Conservation (phyloP, 1,140 invertebrate genomes). For the Prorops nasuta region DNA sequence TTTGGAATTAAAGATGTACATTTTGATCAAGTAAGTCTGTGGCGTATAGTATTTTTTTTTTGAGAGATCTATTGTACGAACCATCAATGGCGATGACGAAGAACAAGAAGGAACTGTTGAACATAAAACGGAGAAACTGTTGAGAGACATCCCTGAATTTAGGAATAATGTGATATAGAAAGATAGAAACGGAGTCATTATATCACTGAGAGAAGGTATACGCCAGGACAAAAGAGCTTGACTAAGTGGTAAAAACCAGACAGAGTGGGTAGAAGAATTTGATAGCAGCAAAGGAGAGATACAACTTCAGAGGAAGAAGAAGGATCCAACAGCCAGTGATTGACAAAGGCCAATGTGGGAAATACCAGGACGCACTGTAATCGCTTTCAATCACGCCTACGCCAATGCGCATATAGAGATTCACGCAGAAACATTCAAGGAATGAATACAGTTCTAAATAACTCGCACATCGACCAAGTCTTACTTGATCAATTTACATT, state of each 20-base stretch:
- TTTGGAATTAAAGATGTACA: slow-evolving; percentile 43
- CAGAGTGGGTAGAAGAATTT: no score
- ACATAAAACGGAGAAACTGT: no score
- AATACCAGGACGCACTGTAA: slow-evolving; percentile 44
- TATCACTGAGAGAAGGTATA: no score
- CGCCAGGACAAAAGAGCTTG: no score
- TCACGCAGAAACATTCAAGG: slow-evolving; percentile 5
- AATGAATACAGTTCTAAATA: slow-evolving; percentile 10
- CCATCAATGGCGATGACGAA: neutral
- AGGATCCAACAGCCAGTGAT: neutral
- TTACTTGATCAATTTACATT: slow-evolving; percentile 59
- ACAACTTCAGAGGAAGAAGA: neutral
- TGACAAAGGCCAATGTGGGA: slow-evolving; percentile 23
- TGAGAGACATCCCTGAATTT: no score
- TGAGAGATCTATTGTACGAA: neutral
- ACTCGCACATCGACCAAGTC: slow-evolving; percentile 38
- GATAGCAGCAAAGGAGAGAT: no score
- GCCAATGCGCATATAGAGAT: neutral
- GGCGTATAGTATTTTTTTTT: slow-evolving; percentile 30
- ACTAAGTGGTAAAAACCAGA: no score
- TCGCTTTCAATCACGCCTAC: slow-evolving; percentile 9
- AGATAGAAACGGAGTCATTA: no score
- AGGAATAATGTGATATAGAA: neutral
- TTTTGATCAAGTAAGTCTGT: slow-evolving; percentile 59
- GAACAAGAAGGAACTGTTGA: no score